A percentile compares a stretch with the other conserved stretches of the same genome.
These are phyloP conservation scores for Daktulosphaira vitifoliae DNA, from an alignment of 1,140 invertebrate genomes.

Conservation along the genomic window DNA sequence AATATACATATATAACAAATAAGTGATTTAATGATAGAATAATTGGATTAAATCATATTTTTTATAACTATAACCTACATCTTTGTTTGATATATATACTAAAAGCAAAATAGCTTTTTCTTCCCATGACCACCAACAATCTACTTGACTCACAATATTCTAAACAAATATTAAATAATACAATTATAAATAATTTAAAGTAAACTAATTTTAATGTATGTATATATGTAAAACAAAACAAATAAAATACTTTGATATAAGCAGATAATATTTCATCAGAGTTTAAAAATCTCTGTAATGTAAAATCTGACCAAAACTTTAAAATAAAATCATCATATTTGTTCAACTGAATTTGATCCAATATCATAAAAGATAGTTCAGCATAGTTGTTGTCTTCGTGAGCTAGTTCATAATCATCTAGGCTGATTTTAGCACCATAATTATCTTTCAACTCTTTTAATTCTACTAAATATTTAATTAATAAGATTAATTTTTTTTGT, in stretches of 20 bases:
- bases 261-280: slow-evolving; percentile 24
- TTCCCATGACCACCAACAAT: slow-evolving; percentile 32
- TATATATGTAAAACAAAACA: too few relatives aligned
- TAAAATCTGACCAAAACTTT: slow-evolving; percentile 19
- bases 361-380: slow-evolving; percentile 21
- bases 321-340: slow-evolving; percentile 6
- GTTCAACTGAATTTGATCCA: slow-evolving; percentile 27
- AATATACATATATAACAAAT: too few relatives aligned
- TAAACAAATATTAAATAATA: neutral
- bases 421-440: slow-evolving; percentile 1
- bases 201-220: neutral
- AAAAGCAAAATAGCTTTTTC: slow-evolving; percentile 15
- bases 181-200: neutral
- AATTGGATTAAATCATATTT: too few relatives aligned
- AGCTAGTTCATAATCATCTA: slow-evolving; percentile 21
- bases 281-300: slow-evolving; percentile 21
- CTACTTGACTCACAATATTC: slow-evolving; percentile 29
- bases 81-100: slow-evolving; percentile 4
- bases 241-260: slow-evolving; percentile 16
- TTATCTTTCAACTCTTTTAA: slow-evolving; percentile 28
- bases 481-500: slow-evolving; percentile 10
- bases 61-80: too few relatives aligned
- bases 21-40: too few relatives aligned
- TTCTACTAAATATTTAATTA: slow-evolving; percentile 15
- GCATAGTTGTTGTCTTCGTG: slow-evolving; percentile 20